These are phyloP conservation scores for Cyphomyrus plagiostoma DNA, from an alignment of 2,113 vertebrate species.

Conservation along the genomic window DNA sequence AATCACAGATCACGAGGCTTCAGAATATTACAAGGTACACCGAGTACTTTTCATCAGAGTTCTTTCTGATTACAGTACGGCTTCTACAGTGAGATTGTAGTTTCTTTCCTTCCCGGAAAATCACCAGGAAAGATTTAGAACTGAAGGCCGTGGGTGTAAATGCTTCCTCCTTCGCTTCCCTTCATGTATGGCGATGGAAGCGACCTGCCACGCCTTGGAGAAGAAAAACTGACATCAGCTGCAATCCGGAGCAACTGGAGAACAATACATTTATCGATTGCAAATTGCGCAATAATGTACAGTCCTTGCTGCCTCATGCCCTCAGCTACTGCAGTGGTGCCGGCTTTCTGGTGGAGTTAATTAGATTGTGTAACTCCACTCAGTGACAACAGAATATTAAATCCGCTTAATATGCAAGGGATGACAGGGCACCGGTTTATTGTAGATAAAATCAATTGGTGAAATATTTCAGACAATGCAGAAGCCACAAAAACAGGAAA, in stretches of 20 bases:
- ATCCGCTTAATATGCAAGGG: not conserved
- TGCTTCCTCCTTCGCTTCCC: no score
- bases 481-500: not conserved
- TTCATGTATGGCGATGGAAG: not conserved
- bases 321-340: not conserved
- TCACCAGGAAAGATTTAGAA: not conserved
- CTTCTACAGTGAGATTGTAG: not conserved
- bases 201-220: not conserved
- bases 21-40: not conserved
- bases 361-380: constrained; percentile 11
- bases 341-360: not conserved
- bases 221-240: not conserved
- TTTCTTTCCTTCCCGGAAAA: not conserved
- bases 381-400: constrained; percentile 3
- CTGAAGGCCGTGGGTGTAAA: not conserved
- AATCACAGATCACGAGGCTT: not conserved
- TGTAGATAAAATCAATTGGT: not conserved
- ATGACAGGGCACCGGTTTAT: not conserved
- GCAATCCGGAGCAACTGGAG: not conserved
- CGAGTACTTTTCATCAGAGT: not conserved
- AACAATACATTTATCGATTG: not conserved
- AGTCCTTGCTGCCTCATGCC: not conserved
- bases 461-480: not conserved
- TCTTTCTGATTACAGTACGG: not conserved
- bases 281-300: not conserved